Evolutionary conservation across 1,140 invertebrate species (phyloP), one percentile per base, ranked within the genome.

Genomic region (Drosophila oshimai): DNA sequence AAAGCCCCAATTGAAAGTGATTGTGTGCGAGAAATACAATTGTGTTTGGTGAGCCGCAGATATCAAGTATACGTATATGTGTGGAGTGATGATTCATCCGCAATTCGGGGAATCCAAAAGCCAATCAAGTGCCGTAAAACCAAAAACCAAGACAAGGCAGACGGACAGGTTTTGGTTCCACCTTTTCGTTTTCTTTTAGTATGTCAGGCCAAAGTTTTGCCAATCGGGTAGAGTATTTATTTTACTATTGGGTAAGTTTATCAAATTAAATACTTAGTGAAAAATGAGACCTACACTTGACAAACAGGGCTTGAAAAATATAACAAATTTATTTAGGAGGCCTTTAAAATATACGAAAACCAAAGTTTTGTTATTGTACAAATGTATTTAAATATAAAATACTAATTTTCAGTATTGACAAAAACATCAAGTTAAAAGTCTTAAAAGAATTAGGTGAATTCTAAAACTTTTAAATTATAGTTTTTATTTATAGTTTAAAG

Each of bases 61-160:
- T 55, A 72, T 67, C 60, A 55, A 34, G 24, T 15, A 31, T 41
- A 31, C 28, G 44, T 22, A 24, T 67, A 34, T 39, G 29, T 26
- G 34, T 36, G 17, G 18, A 46, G 4, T 17, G 55, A 64, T 86
- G 80, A 86, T 61, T 86, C 80, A 86, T 64, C 6, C 13, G 7
- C 28, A 46, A 57, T 86, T 86, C 76, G 81, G 80, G 80, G 80
- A 87, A 87, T 80, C 79, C 78, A 62, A 81, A 75, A 79, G 62
- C 64, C 49, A 74, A 79, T 58, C 75, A 86, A 84, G 58, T 86
- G 79, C 75, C 50, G 45, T 42, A 44, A 74, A 65, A 39, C 54
- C 37, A 44, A 62, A 62, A 60, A 26, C 37, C 37, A 44, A 45
- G 22, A 62, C 36, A 46, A 55, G 46, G 58, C 58, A 79, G 64